Evolutionary conservation across 2,797 vertebrate genomes (phyloP), one percentile per base, ranked within the genome.

Genomic region (Eulemur mongoz): DNA sequence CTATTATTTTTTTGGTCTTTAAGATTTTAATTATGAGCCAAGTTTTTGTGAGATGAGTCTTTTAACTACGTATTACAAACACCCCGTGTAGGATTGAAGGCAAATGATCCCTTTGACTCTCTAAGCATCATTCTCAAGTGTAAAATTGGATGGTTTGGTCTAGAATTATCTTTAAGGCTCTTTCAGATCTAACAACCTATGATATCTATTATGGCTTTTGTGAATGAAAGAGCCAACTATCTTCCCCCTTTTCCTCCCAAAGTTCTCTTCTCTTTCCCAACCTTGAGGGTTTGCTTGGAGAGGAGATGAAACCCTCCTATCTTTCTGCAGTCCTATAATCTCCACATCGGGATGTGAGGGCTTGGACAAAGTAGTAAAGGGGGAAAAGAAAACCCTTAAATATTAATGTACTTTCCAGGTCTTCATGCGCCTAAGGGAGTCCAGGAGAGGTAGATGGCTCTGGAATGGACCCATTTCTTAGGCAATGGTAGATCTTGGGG

Each of bases 21-120:
- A 86, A 92, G 57, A 63, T 69, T 94, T 95, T 48, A 69, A 69
- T 92, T 83, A 79, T 63, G 54, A 86, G 50, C 40, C 35, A 67
- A 65, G 7, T 50, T 79, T 88, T 72, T 76, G 65, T 75, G 45
- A 73, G 70, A 83, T 45, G 57, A 82, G 27, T 80, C 27, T 69
- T 45, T 45, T 67, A 61, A 83, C 73, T 75, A 35, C 38, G 30
- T 52, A 43, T 73, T 52, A 61, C 45, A 78, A 93, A 76, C 27
- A 8, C 10, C 7, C 48, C 6, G 7, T 63, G 43, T 35, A n/a
- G 63, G 7, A 17, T 18, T n/a, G 32, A 32, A 76, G 54, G 23
- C 22, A 50, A 79, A 78, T 25, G 5, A n/a, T 38, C 32, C 52
- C 32, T 59, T 70, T 65, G 50, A 73, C 43, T 50, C 27, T 17